phyloP scores from a whole-genome alignment of 2,113 vertebrate genomes.

The Pyrgilauda ruficollis region DNA sequence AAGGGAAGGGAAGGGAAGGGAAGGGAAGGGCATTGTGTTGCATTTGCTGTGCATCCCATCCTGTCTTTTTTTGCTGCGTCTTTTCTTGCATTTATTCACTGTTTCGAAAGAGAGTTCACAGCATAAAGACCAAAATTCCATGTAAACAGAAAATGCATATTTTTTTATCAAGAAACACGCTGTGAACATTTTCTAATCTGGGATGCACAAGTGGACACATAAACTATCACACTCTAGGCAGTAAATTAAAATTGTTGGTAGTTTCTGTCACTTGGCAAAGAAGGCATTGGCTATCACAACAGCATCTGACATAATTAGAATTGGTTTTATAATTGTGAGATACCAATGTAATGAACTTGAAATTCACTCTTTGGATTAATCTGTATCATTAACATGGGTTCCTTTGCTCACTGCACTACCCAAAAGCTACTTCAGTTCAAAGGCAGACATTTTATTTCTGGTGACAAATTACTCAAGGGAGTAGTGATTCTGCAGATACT shows the following conservation, averaged over 20 bases:
- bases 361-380: neutral
- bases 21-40: accelerated
- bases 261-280: neutral
- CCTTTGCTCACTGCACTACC: accelerated
- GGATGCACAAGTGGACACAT: neutral
- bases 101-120: neutral
- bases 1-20: neutral
- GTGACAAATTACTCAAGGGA: slow-evolving; percentile 18
- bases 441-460: neutral
- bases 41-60: neutral
- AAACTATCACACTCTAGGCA: neutral
- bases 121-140: neutral
- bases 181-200: neutral
- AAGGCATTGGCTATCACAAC: neutral
- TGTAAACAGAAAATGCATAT: neutral
- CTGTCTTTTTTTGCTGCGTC: neutral
- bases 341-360: neutral
- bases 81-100: neutral
- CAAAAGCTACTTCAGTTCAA: neutral
- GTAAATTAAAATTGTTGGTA: neutral
- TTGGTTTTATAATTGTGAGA: neutral
- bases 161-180: neutral
- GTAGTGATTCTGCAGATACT: neutral
- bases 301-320: neutral
- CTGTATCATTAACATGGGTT: neutral